Base-by-base conservation (phyloP, 2,888 invertebrate genomes). In the Drosophila suboccidentalis region DNA sequence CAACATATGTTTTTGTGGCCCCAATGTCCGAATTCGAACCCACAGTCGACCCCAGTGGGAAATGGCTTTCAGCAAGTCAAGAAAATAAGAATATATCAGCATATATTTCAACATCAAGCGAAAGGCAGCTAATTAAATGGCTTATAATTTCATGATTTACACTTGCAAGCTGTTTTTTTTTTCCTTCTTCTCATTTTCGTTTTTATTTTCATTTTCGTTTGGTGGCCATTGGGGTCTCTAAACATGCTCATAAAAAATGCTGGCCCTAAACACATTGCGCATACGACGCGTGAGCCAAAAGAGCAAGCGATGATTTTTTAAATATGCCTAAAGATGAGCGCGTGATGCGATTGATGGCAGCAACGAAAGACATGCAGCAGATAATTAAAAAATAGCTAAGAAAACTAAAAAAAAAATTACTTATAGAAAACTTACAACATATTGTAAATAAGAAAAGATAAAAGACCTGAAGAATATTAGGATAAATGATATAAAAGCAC, bases 101-200 rank as follows among this genome's bases (percentile, higher is more conserved):
- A 75, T 71, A 75, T 71, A 84, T 82, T 87, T 84, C 85, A 62
- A 78, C 85, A 87, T 83, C 67, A 34, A 36, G 19, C 34, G 49
- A 75, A 75, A 71, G 55, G 58, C 82, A 71, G 74, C 87, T 87
- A 87, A 84, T 84, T 87, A 84, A 84, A 87, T 84, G 80, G 83
- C 83, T 86, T 84, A 78, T 84, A 82, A 79, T 85, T 84, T 80
- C 75, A 85, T 87, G 84, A 87, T 86, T 87, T 87, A 84, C 88
- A 87, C 86, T 82, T 85, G 75, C 63, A 34, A 61, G 57, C 64
- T 38, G 57, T 43, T 49, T 58, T 60, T 49, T 53, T 36, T 34
- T 10, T 26, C 1, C 5, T 5, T 5, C 0, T 1, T 26, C 26
- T 26, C 26, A 4, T 38, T 36, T 11, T 43, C 26, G 22, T 15